These are phyloP conservation scores for Yponomeuta evonymella DNA, from an alignment of 2,888 invertebrate species.

Conservation along the genomic window DNA sequence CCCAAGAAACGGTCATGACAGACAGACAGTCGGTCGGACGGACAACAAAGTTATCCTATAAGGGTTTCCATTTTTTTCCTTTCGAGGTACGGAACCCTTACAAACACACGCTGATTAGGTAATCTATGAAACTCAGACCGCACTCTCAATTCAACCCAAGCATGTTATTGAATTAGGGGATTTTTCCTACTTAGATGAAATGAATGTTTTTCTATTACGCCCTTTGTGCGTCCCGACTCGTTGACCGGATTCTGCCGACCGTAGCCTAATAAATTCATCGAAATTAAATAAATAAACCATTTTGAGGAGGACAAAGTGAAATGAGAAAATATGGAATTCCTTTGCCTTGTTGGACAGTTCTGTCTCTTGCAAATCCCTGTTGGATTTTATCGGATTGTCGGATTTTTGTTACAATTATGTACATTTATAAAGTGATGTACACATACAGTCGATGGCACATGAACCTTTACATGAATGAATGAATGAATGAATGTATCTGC, in stretches of 20 bases:
- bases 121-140: neutral
- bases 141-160: neutral
- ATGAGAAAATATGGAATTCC: neutral
- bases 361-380: neutral
- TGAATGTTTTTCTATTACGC: neutral
- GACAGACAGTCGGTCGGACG: no score
- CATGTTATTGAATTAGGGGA: constrained; percentile 1
- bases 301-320: neutral
- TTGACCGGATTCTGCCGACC: neutral
- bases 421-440: no score
- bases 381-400: neutral
- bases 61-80: no score
- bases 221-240: neutral
- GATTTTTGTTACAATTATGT: neutral
- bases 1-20: no score
- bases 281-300: constrained; percentile 2
- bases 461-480: no score
- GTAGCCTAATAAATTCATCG: neutral
- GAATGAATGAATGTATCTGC: no score
- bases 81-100: no score
- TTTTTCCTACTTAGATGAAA: neutral
- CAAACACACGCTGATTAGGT: neutral
- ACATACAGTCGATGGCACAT: no score
- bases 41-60: no score
- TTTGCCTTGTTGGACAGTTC: neutral